Conservation (phyloP, 2,113 vertebrate genomes). For the Salvelinus fontinalis region DNA sequence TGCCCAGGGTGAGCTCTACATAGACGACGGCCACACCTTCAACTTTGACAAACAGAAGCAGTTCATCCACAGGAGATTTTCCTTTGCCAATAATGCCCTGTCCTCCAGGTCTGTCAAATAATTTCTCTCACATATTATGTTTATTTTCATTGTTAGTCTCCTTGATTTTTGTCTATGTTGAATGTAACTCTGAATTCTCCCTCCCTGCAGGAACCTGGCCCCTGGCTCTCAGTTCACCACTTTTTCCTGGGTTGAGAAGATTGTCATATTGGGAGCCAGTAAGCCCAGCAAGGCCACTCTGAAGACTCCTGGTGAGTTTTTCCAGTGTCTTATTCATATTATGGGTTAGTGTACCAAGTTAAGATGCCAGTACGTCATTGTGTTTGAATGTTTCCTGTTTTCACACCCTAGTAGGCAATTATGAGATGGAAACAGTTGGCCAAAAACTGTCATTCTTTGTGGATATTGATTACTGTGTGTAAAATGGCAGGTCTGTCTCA, state of each 20-base stretch:
- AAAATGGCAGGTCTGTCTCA: neutral
- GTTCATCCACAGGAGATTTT: conserved; percentile 80
- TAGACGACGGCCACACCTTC: conserved; percentile 88
- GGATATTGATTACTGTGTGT: too few relatives aligned
- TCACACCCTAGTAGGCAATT: too few relatives aligned
- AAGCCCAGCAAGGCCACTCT: conserved; percentile 77
- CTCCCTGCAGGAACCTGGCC: conserved; percentile 72
- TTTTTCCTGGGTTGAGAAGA: conserved; percentile 80
- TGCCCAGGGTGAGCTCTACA: conserved; percentile 84
- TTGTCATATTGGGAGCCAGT: conserved; percentile 81
- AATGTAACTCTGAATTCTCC: neutral
- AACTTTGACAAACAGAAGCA: conserved; percentile 76
- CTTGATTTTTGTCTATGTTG: neutral
- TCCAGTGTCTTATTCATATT: neutral
- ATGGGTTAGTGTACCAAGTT: too few relatives aligned
- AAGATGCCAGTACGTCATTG: too few relatives aligned
- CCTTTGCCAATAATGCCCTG: conserved; percentile 75
- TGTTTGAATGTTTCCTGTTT: too few relatives aligned
- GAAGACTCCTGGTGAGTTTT: conserved; percentile 73
- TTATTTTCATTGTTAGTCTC: neutral
- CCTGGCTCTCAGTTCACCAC: conserved; percentile 78
- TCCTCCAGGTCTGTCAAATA: conserved; percentile 74
- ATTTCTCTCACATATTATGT: neutral
- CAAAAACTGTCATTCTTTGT: too few relatives aligned
- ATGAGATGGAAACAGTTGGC: too few relatives aligned